Base-by-base conservation (phyloP, 1,140 invertebrate species). In the Leptestheria dahalacensis region DNA sequence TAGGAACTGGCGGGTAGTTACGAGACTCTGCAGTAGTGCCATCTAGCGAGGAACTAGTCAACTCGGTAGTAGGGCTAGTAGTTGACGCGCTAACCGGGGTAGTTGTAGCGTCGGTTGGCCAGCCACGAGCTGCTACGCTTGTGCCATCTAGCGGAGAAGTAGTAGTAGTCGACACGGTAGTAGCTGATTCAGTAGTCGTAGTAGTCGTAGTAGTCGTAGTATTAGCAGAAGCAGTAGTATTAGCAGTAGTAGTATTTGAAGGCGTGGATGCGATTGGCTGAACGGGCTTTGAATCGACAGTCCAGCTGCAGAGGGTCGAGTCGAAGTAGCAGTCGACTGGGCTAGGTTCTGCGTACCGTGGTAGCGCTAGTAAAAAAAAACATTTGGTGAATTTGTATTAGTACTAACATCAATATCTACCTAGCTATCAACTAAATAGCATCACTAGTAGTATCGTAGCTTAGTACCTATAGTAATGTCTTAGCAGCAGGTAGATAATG, bases 291-390 rank as follows among this genome's bases (percentile, higher is more conserved):
- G 50, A 21, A 29, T 60, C 48, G 24, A 60, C 58, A n/a, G 18
- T 60, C 58, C 58, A 60, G 15, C 46, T 52, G 20, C 58, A 60
- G n/a, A 60, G 33, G 33, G 50, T 50, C 1, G 29, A 21, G 33
- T 60, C 58, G 33, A 60, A 60, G n/a, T 49, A 51, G 48, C 58
- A 60, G 52, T 60, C 58, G 0, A 50, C 15, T 52, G 9, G 25
- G 49, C 58, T 50, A 28, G 41, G 12, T 0, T n/a, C 49, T 20
- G 58, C 58, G n/a, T 52, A 25, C 20, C 15, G 20, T 21, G 58
- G 58, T 18, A 52, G 21, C 12, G 28, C 58, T 60, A 18, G n/a
- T 50, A 53, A 24, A 53, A 53, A 4, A n/a, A 21, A 1, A 1
- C 25, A 23, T 9, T 9, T 41, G 33, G n/a, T 2, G 21, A 52